A percentile compares a stretch with the other conserved stretches of the same genome.
Conservation (phyloP, 2,797 vertebrate genomes). For the Triplophysa bombifrons region DNA sequence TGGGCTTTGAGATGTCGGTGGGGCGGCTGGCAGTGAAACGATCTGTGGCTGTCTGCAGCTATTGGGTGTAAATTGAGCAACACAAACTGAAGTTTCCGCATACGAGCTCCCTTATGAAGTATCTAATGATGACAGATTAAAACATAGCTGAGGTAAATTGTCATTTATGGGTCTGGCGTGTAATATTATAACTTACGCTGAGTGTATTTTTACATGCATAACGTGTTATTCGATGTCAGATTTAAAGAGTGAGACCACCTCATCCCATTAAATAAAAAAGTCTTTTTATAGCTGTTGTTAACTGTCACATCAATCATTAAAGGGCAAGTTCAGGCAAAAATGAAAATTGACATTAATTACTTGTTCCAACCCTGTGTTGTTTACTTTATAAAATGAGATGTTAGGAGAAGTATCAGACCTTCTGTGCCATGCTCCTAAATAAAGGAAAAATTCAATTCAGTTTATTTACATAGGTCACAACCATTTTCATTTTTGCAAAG, state of each 20-base stretch:
- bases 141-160: neutral
- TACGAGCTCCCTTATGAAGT: neutral
- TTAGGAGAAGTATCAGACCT: too few relatives aligned
- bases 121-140: neutral
- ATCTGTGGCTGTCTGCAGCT: conserved; percentile 64
- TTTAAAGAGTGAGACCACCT: neutral
- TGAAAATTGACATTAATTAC: too few relatives aligned
- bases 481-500: too few relatives aligned
- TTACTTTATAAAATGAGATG: too few relatives aligned
- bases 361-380: too few relatives aligned
- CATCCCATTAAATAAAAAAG: neutral
- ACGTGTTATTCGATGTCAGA: neutral
- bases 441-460: neutral
- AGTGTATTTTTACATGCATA: neutral
- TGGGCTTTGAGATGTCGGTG: conserved; percentile 63
- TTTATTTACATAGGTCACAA: too few relatives aligned
- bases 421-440: neutral
- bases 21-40: conserved; percentile 61
- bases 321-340: neutral
- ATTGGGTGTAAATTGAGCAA: conserved; percentile 64
- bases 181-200: neutral
- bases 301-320: neutral
- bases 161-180: conserved; percentile 6
- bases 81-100: conserved; percentile 67
- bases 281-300: neutral